Base-by-base conservation (phyloP, 2,797 vertebrate genomes). In the Pangasius djambal region DNA sequence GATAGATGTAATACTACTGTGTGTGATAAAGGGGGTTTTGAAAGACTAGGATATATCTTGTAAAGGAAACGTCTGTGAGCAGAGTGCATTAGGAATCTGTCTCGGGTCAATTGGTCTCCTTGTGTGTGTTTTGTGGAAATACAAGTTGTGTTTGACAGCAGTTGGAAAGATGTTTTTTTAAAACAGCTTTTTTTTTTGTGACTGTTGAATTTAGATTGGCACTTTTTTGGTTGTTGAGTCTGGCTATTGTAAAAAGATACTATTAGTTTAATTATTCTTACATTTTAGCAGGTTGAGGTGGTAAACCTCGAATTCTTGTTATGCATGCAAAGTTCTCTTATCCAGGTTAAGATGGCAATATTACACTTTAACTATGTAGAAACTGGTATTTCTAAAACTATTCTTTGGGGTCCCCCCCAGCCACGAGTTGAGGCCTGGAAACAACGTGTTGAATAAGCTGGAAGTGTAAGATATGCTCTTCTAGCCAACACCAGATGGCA, bases 401-500 rank as follows among this genome's bases (percentile, higher is more conserved):
- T 22, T 37, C n/a, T 34, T 52, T 78, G 48, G 40, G 40, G 40
- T 48, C 16, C 9, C 9, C 9, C 1, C 31, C 12, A 50, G 48
- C 25, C 34, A 75, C 1, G 0, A 50, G 8, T 12, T 48, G 15
- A 50, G 25, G 25, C 6, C 7, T 55, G 52, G 18, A 20, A 59
- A 22, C 20, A 22, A 25, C 9, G 6, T 55, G 28, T 13, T 34
- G 13, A 57, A 10, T 40, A 57, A 10, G 13, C 50, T 57, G 3
- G 20, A 40, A n/a, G 69, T 75, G 4, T 82, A 16, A 18, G 22
- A 57, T 13, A 22, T 50, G 20, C 74, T 48, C 20, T 79, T 25
- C 70, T 44, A 1, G 34, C 0, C 2, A 65, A 91, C 95, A 91
- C 85, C 72, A 91, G 94, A 86, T 88, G 59, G 90, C 92, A 93